Percentiles rank a stretch among this genome's conserved stretches.
These are phyloP conservation scores for Bombylius major DNA, from an alignment of 2,888 invertebrate genomes.

Conservation along the genomic window DNA sequence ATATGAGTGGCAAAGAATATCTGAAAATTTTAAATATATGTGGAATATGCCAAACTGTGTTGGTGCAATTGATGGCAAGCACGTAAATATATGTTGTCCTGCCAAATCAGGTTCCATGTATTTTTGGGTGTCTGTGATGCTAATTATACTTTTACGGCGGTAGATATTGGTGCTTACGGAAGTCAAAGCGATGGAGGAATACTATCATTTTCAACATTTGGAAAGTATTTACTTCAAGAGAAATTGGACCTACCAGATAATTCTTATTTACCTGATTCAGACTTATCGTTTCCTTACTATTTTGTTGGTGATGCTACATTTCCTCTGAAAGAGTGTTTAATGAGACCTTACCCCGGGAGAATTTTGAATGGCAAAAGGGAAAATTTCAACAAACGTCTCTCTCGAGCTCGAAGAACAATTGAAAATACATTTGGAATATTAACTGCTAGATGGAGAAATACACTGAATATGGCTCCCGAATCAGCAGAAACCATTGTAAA, in stretches of 20 bases:
- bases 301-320: not conserved
- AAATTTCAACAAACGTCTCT: slow-evolving; percentile 9
- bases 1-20: not conserved
- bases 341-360: not conserved
- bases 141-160: not conserved
- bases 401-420: slow-evolving; percentile 8
- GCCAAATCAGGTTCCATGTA: slow-evolving; percentile 20
- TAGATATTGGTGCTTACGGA: not conserved
- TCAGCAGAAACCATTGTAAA: not conserved
- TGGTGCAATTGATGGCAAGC: slow-evolving; percentile 23
- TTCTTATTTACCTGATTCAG: not conserved
- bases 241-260: not conserved
- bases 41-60: slow-evolving; percentile 11
- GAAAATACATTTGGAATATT: slow-evolving; percentile 14
- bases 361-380: not conserved
- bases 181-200: not conserved
- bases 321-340: not conserved
- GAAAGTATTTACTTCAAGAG: not conserved
- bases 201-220: too few relatives aligned
- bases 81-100: slow-evolving; percentile 20
- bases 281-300: not conserved
- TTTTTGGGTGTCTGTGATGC: slow-evolving; percentile 7
- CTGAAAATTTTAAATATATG: not conserved
- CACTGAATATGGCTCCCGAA: not conserved
- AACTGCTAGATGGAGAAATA: not conserved